Percentiles rank a stretch among this genome's conserved stretches.
Conservation (phyloP, 2,797 vertebrate species). For the Enteromius unitaeniatus region DNA sequence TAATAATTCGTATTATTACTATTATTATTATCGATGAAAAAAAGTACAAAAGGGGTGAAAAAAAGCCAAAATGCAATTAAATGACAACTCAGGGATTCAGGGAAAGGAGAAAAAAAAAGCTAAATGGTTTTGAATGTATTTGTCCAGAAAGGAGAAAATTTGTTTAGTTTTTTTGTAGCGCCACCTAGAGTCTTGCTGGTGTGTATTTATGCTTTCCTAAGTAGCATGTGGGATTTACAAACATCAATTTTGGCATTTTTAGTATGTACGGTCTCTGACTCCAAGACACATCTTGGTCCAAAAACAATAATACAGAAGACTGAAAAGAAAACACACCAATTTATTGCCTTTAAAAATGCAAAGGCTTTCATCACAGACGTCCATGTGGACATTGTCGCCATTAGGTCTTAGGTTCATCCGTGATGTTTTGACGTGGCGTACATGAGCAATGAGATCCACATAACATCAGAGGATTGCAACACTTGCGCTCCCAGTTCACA, state of each 20-base stretch:
- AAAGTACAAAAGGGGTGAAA: no score
- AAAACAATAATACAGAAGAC: background rate
- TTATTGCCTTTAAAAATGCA: background rate
- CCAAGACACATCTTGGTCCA: background rate
- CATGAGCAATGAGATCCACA: background rate
- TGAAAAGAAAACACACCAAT: background rate
- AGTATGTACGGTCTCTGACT: background rate
- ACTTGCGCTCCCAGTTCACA: slow-evolving; percentile 2
- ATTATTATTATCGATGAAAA: no score
- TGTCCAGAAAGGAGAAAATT: no score
- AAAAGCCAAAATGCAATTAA: no score
- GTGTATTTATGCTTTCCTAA: background rate
- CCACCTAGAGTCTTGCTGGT: background rate
- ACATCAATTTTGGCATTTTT: background rate
- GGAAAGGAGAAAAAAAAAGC: background rate
- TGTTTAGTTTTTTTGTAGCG: background rate
- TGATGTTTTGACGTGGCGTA: background rate
- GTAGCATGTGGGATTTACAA: background rate
- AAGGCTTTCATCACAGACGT: background rate
- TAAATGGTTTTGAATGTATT: background rate
- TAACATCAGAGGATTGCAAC: background rate
- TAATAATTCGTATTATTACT: no score
- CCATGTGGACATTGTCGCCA: background rate
- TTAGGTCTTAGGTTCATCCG: background rate
- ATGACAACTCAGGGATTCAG: no score